Percentiles rank a stretch among this genome's conserved stretches.
Conservation (phyloP, 2,888 invertebrate species). For the Tigriopus californicus region DNA sequence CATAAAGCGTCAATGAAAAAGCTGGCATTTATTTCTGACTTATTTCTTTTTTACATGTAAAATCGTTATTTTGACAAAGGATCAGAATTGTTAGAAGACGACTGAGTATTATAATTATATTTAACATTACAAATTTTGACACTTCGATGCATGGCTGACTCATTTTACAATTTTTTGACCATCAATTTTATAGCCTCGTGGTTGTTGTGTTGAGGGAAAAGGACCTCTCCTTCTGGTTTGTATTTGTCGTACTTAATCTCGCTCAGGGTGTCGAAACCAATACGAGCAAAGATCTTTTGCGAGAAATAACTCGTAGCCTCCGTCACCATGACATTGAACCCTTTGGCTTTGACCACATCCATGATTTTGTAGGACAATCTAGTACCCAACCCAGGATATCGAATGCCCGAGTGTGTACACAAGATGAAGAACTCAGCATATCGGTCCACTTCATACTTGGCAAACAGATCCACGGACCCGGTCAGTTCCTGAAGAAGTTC, state of each 20-base stretch:
- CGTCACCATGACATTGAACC: neutral
- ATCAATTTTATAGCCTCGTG: neutral
- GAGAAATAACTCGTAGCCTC: neutral
- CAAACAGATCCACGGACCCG: neutral
- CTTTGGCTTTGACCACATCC: neutral
- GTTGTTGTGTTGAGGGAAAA: neutral
- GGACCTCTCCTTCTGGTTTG: neutral
- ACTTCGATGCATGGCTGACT: too few relatives aligned
- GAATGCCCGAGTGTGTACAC: neutral
- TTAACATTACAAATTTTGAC: too few relatives aligned
- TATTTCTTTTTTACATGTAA: too few relatives aligned
- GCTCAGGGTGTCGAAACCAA: neutral
- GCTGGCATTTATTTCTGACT: too few relatives aligned
- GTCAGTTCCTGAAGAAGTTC: neutral
- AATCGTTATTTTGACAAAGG: too few relatives aligned
- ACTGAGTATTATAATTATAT: too few relatives aligned
- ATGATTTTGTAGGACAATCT: neutral
- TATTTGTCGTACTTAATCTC: neutral
- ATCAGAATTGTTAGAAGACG: too few relatives aligned
- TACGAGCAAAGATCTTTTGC: neutral
- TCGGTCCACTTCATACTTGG: neutral
- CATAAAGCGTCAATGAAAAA: too few relatives aligned
- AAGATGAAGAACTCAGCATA: constrained; percentile 1
- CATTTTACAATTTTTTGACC: neutral
- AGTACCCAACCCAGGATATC: neutral